A percentile compares a stretch with the other conserved stretches of the same genome.
These are phyloP conservation scores for Platyrinchus mystaceus DNA, from an alignment of 2,797 vertebrate species.

Conservation along the genomic window DNA sequence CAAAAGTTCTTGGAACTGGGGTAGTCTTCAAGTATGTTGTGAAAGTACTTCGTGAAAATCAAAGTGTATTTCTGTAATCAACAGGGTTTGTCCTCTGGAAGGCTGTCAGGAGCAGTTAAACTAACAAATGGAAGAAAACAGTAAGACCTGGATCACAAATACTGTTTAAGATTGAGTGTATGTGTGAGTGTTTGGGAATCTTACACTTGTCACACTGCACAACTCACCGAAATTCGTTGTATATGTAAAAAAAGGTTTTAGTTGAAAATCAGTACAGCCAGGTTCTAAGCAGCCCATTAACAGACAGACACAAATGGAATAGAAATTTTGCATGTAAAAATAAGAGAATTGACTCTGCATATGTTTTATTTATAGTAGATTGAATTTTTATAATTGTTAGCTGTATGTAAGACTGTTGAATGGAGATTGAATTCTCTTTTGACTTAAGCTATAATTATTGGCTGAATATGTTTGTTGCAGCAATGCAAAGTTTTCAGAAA, in stretches of 20 bases:
- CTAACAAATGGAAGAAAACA: conserved; percentile 68
- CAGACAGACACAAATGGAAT: background rate
- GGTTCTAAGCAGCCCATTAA: background rate
- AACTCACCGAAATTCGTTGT: background rate
- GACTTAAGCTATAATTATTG: background rate
- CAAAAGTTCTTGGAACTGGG: too few species aligned
- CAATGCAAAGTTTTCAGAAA: background rate
- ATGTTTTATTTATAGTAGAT: background rate
- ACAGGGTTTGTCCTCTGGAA: conserved; percentile 85
- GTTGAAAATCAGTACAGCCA: fast-evolving
- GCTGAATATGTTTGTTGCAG: background rate
- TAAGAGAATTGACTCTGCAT: background rate
- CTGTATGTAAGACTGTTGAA: fast-evolving
- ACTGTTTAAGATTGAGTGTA: background rate
- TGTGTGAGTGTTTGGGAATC: fast-evolving
- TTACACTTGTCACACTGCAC: background rate
- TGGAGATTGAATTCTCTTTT: background rate
- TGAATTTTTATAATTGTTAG: background rate
- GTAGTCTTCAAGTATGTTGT: background rate
- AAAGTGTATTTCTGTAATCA: conserved; percentile 16
- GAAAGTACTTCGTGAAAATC: background rate
- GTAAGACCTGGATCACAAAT: conserved; percentile 66
- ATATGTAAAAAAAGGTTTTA: background rate
- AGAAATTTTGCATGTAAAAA: background rate
- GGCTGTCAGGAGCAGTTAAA: conserved; percentile 72